Percentiles rank a stretch among this genome's conserved stretches.
phyloP scores from a whole-genome alignment of 1,140 invertebrate genomes.

The Drosophila pruinosa region DNA sequence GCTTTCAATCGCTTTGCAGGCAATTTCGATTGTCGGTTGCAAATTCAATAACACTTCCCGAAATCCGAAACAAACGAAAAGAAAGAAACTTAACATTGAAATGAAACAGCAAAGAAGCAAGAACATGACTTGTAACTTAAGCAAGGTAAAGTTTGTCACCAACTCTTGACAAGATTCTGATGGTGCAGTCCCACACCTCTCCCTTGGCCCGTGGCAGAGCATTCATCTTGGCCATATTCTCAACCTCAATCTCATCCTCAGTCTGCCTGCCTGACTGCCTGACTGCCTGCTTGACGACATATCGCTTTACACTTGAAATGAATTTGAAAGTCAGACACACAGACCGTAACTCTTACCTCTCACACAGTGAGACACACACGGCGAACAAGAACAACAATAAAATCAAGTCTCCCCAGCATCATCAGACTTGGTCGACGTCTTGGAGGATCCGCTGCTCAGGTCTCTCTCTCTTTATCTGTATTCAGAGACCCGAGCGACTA shows the following conservation, averaged over 20 bases:
- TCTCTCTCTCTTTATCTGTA: constrained; percentile 39
- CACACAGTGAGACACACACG: constrained; percentile 35
- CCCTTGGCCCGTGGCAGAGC: not conserved
- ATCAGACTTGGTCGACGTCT: constrained; percentile 6
- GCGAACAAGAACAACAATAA: constrained; percentile 20
- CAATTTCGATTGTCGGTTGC: constrained; percentile 20
- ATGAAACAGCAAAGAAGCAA: constrained; percentile 11
- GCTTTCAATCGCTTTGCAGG: constrained; percentile 27
- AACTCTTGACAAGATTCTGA: constrained; percentile 19
- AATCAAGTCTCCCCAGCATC: no score
- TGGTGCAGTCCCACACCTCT: not conserved
- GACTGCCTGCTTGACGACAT: constrained; percentile 43
- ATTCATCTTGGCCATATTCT: not conserved
- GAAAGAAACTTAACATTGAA: constrained; percentile 33
- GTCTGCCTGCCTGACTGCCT: constrained; percentile 5
- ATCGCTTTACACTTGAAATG: constrained; percentile 79
- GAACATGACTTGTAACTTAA: constrained; percentile 79
- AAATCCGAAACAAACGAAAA: constrained; percentile 27
- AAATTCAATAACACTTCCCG: constrained; percentile 47
- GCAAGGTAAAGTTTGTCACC: constrained; percentile 60
- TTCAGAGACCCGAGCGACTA: constrained; percentile 60
- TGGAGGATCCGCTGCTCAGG: constrained; percentile 5
- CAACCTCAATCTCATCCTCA: constrained; percentile 6
- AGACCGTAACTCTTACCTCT: constrained; percentile 71
- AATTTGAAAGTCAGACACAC: constrained; percentile 77